Percentiles rank a stretch among this genome's conserved stretches.
These are phyloP conservation scores for Mus caroli DNA, from an alignment of 2,797 vertebrate genomes.

Conservation along the genomic window DNA sequence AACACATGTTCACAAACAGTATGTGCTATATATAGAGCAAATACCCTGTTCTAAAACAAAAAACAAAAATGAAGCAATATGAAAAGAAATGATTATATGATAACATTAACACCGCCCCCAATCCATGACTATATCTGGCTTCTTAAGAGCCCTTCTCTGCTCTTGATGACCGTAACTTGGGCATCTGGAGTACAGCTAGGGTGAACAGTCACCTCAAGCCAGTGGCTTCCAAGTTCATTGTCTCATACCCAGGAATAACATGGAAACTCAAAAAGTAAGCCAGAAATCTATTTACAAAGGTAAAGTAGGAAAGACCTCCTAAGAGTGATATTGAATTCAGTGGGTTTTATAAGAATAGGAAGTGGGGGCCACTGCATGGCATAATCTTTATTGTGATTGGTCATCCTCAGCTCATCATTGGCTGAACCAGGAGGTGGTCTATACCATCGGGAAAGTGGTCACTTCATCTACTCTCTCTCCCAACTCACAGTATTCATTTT, in stretches of 20 bases:
- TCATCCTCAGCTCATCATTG: neutral
- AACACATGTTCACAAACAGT: neutral
- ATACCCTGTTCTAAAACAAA: neutral
- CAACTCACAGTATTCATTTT: neutral
- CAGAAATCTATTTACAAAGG: neutral
- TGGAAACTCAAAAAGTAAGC: neutral
- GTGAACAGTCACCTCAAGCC: neutral
- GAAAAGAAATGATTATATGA: constrained; percentile 25
- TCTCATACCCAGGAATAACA: neutral
- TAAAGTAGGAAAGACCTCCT: neutral
- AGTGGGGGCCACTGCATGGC: too few species aligned
- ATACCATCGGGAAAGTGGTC: neutral
- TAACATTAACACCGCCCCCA: neutral
- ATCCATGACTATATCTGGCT: neutral
- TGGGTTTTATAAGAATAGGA: neutral
- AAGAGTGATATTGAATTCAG: neutral
- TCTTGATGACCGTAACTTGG: neutral
- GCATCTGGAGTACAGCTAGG: neutral
- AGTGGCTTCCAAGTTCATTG: neutral
- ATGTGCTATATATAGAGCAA: neutral
- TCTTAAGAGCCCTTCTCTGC: neutral
- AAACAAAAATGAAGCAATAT: neutral
- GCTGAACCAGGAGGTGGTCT: neutral
- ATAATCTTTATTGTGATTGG: neutral
- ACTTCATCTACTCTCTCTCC: neutral